phyloP scores from a whole-genome alignment of 2,797 vertebrate genomes.

The Ataeniobius toweri region DNA sequence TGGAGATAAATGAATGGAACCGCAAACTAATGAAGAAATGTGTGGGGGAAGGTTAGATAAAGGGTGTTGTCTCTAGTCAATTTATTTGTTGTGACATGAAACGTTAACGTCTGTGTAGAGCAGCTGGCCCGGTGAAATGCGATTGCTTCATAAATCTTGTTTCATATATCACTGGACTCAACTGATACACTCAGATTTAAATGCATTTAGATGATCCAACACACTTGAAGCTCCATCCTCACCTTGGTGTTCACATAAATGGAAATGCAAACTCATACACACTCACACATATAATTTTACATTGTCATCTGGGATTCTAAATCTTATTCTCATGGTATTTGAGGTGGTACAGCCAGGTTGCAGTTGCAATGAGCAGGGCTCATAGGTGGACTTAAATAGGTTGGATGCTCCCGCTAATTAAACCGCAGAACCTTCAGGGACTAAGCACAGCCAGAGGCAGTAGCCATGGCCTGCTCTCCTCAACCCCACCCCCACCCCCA shows the following conservation, averaged over 20 bases:
- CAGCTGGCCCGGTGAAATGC: constrained; percentile 54
- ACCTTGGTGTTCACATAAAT: constrained; percentile 5
- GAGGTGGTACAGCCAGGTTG: constrained; percentile 22
- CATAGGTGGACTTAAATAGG: constrained; percentile 57
- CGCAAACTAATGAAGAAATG: constrained; percentile 20
- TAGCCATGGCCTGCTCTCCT: constrained; percentile 50
- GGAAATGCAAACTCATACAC: constrained; percentile 12
- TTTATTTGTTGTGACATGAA: constrained; percentile 45
- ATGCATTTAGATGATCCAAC: constrained; percentile 18
- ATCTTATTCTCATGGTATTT: constrained; percentile 35
- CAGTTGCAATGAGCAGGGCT: constrained; percentile 48
- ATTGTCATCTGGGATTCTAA: constrained; percentile 25
- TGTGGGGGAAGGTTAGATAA: neutral
- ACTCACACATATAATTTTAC: constrained; percentile 6
- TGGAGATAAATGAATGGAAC: constrained; percentile 43
- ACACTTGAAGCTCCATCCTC: neutral
- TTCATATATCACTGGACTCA: constrained; percentile 71
- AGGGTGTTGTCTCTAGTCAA: constrained; percentile 18
- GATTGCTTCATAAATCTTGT: constrained; percentile 66
- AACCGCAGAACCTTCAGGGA: constrained; percentile 65
- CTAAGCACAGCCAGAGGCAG: constrained; percentile 49
- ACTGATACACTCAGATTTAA: constrained; percentile 62
- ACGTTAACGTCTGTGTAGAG: constrained; percentile 64
- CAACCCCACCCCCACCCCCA: constrained; percentile 44
- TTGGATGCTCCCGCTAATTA: constrained; percentile 72